Conservation (phyloP, 2,113 vertebrate genomes). For the Brachypteracias leptosomus region DNA sequence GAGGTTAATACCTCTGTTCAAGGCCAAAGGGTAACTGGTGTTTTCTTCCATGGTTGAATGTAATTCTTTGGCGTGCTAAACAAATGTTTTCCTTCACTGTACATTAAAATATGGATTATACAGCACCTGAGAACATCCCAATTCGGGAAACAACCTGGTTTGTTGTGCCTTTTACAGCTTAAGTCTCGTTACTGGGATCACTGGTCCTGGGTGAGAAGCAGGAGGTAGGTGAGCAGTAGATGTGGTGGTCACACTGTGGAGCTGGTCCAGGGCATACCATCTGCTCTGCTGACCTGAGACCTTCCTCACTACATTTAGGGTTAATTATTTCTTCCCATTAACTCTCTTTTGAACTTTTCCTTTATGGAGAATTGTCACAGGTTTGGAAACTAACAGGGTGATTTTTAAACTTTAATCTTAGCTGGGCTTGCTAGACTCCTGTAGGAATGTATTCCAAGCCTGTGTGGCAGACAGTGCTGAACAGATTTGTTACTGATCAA, state of each 20-base stretch:
- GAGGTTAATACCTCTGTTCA: background rate
- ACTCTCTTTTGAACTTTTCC: background rate
- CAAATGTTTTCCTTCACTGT: background rate
- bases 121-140: background rate
- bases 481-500: background rate
- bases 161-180: background rate
- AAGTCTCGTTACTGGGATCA: background rate
- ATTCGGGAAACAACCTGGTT: background rate
- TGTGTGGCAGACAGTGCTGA: background rate
- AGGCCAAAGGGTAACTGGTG: background rate
- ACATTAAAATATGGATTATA: background rate
- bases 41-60: background rate
- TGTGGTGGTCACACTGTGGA: background rate
- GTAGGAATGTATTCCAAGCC: background rate
- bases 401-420: background rate
- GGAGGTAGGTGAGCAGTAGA: background rate
- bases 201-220: background rate
- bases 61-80: background rate
- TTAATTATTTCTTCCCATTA: background rate
- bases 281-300: background rate
- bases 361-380: background rate
- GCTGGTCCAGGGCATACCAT: too few relatives aligned
- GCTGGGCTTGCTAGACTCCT: background rate
- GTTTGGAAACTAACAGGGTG: background rate
- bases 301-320: background rate